Conservation (phyloP, 2,797 vertebrate species). For the Cheirogaleus major region DNA sequence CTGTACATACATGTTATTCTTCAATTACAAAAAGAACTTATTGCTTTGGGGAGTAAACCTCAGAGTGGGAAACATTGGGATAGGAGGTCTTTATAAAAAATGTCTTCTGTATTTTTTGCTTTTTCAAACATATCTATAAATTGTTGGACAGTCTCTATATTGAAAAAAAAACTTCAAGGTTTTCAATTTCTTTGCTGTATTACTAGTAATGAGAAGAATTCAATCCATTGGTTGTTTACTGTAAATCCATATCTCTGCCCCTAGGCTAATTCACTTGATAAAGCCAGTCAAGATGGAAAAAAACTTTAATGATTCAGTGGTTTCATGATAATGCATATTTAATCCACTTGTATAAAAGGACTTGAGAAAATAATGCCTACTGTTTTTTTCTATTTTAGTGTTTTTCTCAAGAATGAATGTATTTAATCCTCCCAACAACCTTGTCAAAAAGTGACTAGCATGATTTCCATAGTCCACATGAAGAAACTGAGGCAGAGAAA, state of each 20-base stretch:
- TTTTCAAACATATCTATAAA: neutral
- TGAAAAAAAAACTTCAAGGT: neutral
- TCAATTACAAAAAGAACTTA: neutral
- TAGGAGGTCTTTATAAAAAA: neutral
- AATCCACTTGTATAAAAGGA: neutral
- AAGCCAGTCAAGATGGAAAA: neutral
- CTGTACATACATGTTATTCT: neutral
- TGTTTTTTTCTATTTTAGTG: neutral
- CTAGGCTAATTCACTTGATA: neutral
- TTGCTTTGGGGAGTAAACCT: neutral
- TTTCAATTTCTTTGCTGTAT: neutral
- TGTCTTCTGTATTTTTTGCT: neutral
- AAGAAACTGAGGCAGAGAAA: neutral
- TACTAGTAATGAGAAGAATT: neutral
- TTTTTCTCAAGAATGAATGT: neutral
- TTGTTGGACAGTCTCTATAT: neutral
- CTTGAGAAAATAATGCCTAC: neutral
- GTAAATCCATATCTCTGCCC: neutral
- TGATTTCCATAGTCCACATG: accelerated
- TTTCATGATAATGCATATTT: neutral
- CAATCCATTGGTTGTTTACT: neutral
- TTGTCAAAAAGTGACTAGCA: neutral
- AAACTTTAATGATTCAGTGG: accelerated
- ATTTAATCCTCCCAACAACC: neutral
- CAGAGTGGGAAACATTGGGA: no score